phyloP scores from a whole-genome alignment of 92 coral and sea anemone genomes.

The Parazoanthus atlanticus region DNA sequence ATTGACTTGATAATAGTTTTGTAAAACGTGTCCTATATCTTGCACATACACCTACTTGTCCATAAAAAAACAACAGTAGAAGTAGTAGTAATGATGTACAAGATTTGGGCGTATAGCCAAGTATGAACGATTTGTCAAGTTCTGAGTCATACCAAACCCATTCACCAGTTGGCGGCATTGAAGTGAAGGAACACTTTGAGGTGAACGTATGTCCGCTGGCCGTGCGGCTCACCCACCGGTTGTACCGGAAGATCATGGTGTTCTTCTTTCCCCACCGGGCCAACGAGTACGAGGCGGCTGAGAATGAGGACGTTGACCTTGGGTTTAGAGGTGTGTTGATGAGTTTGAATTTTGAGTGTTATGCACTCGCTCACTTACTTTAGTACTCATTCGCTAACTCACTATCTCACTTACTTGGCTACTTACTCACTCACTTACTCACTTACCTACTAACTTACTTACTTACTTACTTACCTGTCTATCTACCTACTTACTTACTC shows the following conservation, averaged over 20 bases:
- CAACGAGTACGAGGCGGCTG: slow-evolving; percentile 81
- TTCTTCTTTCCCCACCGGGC: slow-evolving; percentile 98
- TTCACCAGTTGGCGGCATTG: slow-evolving; percentile 91
- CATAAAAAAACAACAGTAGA: background rate
- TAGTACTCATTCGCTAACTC: background rate
- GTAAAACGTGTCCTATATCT: background rate
- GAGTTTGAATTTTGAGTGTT: no score
- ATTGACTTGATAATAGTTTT: no score
- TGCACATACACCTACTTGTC: no score
- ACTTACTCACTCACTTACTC: background rate
- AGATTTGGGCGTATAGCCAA: background rate
- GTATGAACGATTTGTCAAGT: background rate
- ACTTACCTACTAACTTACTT: background rate
- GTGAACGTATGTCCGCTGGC: slow-evolving; percentile 99
- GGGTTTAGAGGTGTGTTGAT: slow-evolving; percentile 68
- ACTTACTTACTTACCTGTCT: background rate
- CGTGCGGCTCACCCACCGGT: slow-evolving; percentile 84
- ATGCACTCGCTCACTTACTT: background rate
- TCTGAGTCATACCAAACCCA: background rate
- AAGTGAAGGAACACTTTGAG: slow-evolving; percentile 97
- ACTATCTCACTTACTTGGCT: no score
- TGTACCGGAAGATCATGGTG: slow-evolving; percentile 90
- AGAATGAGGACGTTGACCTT: slow-evolving; percentile 80
- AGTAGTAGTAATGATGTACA: background rate
- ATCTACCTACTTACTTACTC: background rate